Evolutionary conservation across 2,797 vertebrate species (phyloP), one percentile per base, ranked within the genome.

Genomic region (Halcyon leucocephala): DNA sequence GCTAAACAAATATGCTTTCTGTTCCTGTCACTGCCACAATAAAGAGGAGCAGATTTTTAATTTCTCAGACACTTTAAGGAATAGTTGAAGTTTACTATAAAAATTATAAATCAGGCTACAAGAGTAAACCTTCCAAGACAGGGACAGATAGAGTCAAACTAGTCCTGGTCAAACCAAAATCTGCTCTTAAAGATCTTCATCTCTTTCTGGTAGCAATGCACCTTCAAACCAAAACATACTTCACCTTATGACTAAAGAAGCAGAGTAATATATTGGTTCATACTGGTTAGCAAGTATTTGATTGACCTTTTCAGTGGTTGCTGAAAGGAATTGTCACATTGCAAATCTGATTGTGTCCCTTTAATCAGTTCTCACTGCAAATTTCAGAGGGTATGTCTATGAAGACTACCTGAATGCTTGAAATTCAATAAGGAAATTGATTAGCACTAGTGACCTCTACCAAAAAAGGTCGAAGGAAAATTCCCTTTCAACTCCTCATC

Each of bases 401-500:
- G 87, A 79, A 55, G 76, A 84, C 69, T 58, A 85, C 73, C 66
- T 44, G 28, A 70, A 86, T n/a, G 61, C 74, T 35, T 81, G 93
- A 95, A 96, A 95, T 91, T 83, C 90, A 85, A 58, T 91, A 87
- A 82, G 46, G 84, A 83, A 67, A 89, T 64, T 61, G 90, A 95
- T 93, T 81, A 95, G 58, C 57, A 28, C 13, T 51, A 57, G 76
- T 60, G 93, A 95, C 88, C 88, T 89, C 86, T 62, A 70, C 64
- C 72, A 64, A 65, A 74, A 86, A 74, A 89, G 81, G 90, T 86
- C 74, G 72, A 52, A 87, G 69, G 90, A 89, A 97, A 95, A 95
- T 94, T 92, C 84, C 33, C 89, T 92, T 88, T 96, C 93, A 82
- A 62, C 67, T 84, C 55, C 94, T 89, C 94, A 81, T 82, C 92